Base-by-base conservation (phyloP, 2,797 vertebrate genomes). In the Buceros bicornis region DNA sequence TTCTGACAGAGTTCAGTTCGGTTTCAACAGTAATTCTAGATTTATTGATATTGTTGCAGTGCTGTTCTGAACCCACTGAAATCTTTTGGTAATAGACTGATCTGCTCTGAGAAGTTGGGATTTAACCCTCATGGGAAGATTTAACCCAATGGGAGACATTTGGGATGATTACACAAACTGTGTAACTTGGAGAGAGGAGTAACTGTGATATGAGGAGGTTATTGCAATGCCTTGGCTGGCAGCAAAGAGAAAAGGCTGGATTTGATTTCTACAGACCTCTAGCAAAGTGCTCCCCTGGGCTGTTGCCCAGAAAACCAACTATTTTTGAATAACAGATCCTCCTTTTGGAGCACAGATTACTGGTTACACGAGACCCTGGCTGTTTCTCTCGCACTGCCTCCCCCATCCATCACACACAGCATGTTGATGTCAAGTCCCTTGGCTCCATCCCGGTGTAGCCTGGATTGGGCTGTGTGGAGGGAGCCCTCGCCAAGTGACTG, bases 321-420 rank as follows among this genome's bases (percentile, higher is more conserved):
- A 51, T 65, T 95, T 95, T 66, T 76, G 62, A 87, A 74, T 69
- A 84, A 15, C 33, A 76, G 79, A 8, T 76, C 0, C 4, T 71
- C 26, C 12, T 94, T 88, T 87, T 84, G 77, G 69, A 93, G 31
- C 20, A 72, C 66, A 72, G 16, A 43, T 50, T 53, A 50, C 43
- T 33, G 8, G 47, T 74, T 89, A 35, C 29, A 2, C n/a, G 73
- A 89, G 14, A 42, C 22, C 18, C 42, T 53, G 50, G 57, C 57
- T 90, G 10, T 60, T 71, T 73, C 61, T 71, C 28, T 82, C 0
- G 0, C 5, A 1, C 45, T 74, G 16, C 65, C 45, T 90, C 14
- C 33, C n/a, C 48, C 66, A 43, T 67, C 37, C 77, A 61, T 54
- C 0, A 3, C 12, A 11, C 33, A 26, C 0, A 0, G 31, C 1